Evolutionary conservation across 2,888 invertebrate genomes (phyloP).

Genomic region (Tromatobia lineatoria): DNA sequence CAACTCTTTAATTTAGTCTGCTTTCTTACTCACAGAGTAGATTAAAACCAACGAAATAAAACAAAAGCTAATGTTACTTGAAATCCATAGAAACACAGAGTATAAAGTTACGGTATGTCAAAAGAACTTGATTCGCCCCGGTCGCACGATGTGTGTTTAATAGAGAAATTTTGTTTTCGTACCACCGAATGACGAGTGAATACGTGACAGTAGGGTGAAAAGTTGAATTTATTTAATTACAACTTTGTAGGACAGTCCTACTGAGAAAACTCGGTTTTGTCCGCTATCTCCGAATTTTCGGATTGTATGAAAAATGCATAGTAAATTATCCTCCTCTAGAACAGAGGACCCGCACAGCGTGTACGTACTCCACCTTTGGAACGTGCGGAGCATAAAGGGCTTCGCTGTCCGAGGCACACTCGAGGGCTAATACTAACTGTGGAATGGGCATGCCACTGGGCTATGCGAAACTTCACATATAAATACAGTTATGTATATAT

Average conservation of each 20-base stretch:
- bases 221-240: conserved; percentile 33
- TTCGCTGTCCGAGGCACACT: conserved; percentile 63
- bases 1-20: no score
- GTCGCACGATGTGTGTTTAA: no score
- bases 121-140: no score
- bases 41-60: no score
- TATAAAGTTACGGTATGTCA: no score
- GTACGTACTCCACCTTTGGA: conserved; percentile 39
- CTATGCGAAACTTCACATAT: conserved; percentile 24
- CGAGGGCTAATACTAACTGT: conserved; percentile 56
- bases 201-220: not conserved
- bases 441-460: not conserved
- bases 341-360: conserved; percentile 45
- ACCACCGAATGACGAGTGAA: not conserved
- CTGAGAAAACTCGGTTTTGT: conserved; percentile 3
- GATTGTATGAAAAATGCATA: conserved; percentile 58
- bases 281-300: conserved; percentile 31
- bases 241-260: conserved; percentile 6
- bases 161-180: not conserved
- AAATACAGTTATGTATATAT: conserved; percentile 30
- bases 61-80: no score
- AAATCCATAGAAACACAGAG: no score
- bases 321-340: conserved; percentile 43
- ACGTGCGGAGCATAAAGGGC: conserved; percentile 60
- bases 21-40: no score